Conservation (phyloP, 2,797 vertebrate genomes). For the Crypturellus tataupa region DNA sequence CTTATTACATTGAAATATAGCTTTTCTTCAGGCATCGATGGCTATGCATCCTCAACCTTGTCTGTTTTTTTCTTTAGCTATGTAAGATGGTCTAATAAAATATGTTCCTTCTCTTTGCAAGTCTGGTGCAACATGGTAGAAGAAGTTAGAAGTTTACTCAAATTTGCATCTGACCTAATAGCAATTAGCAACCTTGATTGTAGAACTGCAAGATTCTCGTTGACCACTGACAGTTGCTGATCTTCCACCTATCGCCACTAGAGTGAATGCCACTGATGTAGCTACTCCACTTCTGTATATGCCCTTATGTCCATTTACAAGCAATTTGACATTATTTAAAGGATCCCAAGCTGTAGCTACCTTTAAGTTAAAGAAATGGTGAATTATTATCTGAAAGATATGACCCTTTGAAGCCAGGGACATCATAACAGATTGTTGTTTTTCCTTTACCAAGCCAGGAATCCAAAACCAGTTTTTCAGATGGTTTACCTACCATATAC, state of each 20-base stretch:
- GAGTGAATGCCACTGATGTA: neutral
- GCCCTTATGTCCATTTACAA: neutral
- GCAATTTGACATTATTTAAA: neutral
- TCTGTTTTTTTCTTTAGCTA: neutral
- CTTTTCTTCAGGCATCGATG: neutral
- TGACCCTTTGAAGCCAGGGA: neutral
- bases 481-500: neutral
- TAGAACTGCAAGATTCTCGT: neutral
- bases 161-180: neutral
- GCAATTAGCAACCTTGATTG: neutral
- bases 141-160: neutral
- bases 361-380: neutral
- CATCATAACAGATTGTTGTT: neutral
- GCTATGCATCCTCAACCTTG: neutral
- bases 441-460: neutral
- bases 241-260: neutral
- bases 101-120: neutral
- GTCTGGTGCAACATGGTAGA: neutral
- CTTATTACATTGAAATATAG: neutral
- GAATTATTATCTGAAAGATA: neutral
- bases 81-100: neutral
- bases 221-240: neutral
- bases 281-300: neutral
- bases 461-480: neutral
- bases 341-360: neutral